Percentiles rank a stretch among this genome's conserved stretches.
Conservation (phyloP, 2,888 invertebrate genomes). For the Malachius bipustulatus region DNA sequence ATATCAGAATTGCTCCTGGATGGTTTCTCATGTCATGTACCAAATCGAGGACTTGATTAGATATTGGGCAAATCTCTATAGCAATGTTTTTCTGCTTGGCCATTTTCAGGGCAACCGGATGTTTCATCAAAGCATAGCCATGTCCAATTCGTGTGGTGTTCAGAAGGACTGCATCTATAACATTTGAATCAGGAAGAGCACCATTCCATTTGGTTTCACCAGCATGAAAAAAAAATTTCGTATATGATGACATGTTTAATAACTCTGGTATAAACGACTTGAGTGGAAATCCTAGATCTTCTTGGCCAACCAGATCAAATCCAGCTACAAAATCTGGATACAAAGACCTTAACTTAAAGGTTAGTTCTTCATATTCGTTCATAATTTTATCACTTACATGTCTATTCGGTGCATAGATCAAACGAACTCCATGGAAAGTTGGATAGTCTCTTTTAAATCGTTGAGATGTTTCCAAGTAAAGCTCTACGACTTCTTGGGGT, state of each 20-base stretch:
- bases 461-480: slow-evolving; percentile 39
- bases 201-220: slow-evolving; percentile 73
- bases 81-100: slow-evolving; percentile 50
- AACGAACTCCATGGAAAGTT: slow-evolving; percentile 45
- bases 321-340: slow-evolving; percentile 56
- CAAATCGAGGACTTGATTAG: slow-evolving; percentile 58
- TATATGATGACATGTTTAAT: slow-evolving; percentile 12
- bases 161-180: slow-evolving; percentile 63
- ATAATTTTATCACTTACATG: slow-evolving; percentile 35
- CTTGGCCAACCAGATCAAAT: slow-evolving; percentile 73
- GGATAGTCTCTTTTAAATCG: slow-evolving; percentile 44
- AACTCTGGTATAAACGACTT: slow-evolving; percentile 42
- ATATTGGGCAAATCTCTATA: slow-evolving; percentile 66
- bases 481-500: slow-evolving; percentile 37
- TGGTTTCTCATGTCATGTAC: slow-evolving; percentile 65
- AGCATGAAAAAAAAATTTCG: slow-evolving; percentile 29
- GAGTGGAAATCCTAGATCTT: slow-evolving; percentile 57
- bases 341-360: slow-evolving; percentile 6
- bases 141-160: slow-evolving; percentile 67
- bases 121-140: slow-evolving; percentile 60
- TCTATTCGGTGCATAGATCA: slow-evolving; percentile 47
- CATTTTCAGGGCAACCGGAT: slow-evolving; percentile 50
- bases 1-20: slow-evolving; percentile 52
- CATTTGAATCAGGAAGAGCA: slow-evolving; percentile 52
- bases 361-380: slow-evolving; percentile 18